Evolutionary conservation across 2,113 vertebrate genomes (phyloP), one percentile per base, ranked within the genome.

Genomic region (Coregonus clupeaformis): DNA sequence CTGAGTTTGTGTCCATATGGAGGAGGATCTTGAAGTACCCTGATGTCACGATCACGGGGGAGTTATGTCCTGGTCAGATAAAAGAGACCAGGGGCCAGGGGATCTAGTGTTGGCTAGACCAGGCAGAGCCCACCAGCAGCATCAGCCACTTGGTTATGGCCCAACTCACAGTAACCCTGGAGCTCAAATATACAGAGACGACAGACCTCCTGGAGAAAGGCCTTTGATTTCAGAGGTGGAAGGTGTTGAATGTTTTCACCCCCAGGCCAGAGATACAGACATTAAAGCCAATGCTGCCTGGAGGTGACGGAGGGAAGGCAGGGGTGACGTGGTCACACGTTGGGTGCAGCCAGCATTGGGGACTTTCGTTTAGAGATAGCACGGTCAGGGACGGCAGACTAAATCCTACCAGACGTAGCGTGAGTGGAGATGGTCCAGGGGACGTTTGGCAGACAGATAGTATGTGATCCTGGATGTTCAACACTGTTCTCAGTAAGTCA

Each of bases 211-310:
- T 30, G 75, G 84, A 84, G 11, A 66, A 66, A 77, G 71, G 73
- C 29, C 75, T 85, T 82, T 88, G 78, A 84, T 87, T 91, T 85
- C 82, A 87, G 83, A 83, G 82, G 76, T 76, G 69, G 59, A 79
- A 86, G 72, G 88, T 87, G 88, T 89, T 81, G 87, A 87, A 87
- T 42, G 77, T 69, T 79, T 65, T 62, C 86, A 83, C 82, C 69
- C 62, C 68, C 49, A 27, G 29, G 72, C 59, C 25, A 80, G 77
- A 69, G 66, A 72, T 71, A 55, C 52, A 20, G 52, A 55, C 52
- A 55, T 55, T 18, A 55, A 55, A 55, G 52, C 16, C 52, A 20
- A 55, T 55, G 52, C 16, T 55, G 14, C 13, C 52, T 11, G 52
- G 36, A 42, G 52, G 52, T 20, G 52, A 55, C 18, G 20, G 52